These are phyloP conservation scores for Lycopodina hypogea DNA, from an alignment of 37 sponge, comb jelly and placozoan genomes.

Conservation along the genomic window DNA sequence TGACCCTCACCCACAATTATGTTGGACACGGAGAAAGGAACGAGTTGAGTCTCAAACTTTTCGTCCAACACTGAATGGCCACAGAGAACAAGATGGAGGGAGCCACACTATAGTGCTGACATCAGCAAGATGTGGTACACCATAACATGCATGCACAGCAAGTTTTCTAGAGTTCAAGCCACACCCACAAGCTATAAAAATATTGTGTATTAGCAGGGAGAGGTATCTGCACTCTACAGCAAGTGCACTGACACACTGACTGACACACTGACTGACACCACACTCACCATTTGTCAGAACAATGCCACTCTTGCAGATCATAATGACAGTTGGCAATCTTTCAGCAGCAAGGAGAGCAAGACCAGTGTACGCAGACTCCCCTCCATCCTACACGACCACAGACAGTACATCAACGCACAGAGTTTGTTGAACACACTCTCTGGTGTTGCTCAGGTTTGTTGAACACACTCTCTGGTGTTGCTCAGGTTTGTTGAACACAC, in stretches of 20 bases:
- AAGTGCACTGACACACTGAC: too few relatives aligned
- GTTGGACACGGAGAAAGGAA: constrained; percentile 32
- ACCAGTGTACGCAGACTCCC: background rate
- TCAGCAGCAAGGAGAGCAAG: constrained; percentile 14
- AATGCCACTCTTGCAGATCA: constrained; percentile 25
- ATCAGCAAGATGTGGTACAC: background rate
- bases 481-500: too few relatives aligned
- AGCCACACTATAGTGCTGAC: background rate
- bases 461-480: too few relatives aligned
- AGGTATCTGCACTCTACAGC: too few relatives aligned
- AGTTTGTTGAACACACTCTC: too few relatives aligned
- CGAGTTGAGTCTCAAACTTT: background rate
- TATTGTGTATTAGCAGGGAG: too few relatives aligned
- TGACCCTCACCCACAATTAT: constrained; percentile 39
- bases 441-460: too few relatives aligned
- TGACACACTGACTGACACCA: background rate
- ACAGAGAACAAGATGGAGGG: too few relatives aligned
- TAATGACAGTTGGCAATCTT: background rate
- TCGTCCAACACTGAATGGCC: constrained; percentile 1
- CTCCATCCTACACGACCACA: constrained; percentile 1
- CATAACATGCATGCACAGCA: too few relatives aligned
- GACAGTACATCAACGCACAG: too few relatives aligned
- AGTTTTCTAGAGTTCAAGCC: too few relatives aligned
- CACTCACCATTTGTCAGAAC: constrained; percentile 27
- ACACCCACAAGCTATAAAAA: too few relatives aligned